These are phyloP conservation scores for Philhelius pedissequus DNA, from an alignment of 2,888 invertebrate genomes.

Conservation along the genomic window DNA sequence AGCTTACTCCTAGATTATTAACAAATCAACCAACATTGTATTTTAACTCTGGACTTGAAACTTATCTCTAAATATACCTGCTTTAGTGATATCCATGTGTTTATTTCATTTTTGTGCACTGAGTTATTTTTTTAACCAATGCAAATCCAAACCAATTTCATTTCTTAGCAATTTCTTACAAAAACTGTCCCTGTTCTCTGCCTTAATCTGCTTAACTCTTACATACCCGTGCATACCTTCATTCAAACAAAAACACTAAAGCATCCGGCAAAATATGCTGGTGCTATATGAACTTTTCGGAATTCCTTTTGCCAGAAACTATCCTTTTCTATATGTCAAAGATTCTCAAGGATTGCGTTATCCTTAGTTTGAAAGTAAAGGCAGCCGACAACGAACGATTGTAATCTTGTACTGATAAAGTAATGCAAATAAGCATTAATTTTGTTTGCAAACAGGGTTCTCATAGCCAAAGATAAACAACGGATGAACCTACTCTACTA, in stretches of 20 bases:
- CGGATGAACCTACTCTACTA: constrained; percentile 48
- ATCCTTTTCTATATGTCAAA: neutral
- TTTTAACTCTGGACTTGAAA: neutral
- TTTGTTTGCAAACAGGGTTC: constrained; percentile 70
- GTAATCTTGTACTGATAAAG: constrained; percentile 52
- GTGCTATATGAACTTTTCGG: constrained; percentile 40
- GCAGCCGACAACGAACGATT: neutral
- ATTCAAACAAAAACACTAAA: neutral
- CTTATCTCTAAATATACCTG: neutral
- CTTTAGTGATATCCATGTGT: neutral
- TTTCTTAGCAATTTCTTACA: constrained; percentile 44
- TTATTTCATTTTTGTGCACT: neutral
- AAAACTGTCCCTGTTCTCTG: neutral
- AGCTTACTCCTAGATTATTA: too few species aligned
- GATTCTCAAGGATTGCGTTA: constrained; percentile 32
- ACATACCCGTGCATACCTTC: neutral
- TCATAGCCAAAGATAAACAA: constrained; percentile 69
- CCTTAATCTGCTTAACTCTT: constrained; percentile 47
- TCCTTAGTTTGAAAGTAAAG: neutral
- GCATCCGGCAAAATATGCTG: neutral
- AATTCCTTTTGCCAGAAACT: constrained; percentile 37
- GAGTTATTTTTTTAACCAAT: constrained; percentile 46
- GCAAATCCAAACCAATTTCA: constrained; percentile 68
- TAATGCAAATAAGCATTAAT: constrained; percentile 62
- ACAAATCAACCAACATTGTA: too few species aligned